Evolutionary conservation across 1,140 invertebrate species (phyloP).

Genomic region (Bathynomus jamesi): DNA sequence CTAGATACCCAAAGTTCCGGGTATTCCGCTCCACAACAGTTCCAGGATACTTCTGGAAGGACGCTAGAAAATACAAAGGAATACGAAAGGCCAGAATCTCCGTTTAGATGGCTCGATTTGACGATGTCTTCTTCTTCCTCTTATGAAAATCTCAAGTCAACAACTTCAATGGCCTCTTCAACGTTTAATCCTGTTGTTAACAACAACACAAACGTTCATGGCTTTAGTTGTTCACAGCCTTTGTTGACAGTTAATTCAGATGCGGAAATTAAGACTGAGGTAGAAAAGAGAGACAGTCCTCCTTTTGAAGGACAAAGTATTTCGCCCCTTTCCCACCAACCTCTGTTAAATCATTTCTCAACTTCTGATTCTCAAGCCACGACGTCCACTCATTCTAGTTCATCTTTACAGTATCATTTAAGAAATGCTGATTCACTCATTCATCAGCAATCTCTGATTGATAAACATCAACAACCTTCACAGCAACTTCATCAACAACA

Average conservation of each 20-base stretch:
- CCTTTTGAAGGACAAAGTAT: not conserved
- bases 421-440: not conserved
- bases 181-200: no score
- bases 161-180: no score
- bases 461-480: not conserved
- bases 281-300: not conserved
- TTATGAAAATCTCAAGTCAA: no score
- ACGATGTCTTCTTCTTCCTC: not conserved
- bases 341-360: not conserved
- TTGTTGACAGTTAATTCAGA: no score
- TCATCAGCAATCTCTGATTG: not conserved
- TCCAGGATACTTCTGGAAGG: not conserved
- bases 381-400: not conserved
- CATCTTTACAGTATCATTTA: not conserved
- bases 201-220: no score
- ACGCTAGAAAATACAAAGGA: not conserved
- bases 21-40: not conserved
- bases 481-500: no score
- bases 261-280: not conserved
- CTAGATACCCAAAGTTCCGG: not conserved
- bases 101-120: not conserved
- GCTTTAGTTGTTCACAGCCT: no score
- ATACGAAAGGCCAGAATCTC: not conserved
- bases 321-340: not conserved
- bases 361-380: not conserved